Conservation (phyloP, 2,888 invertebrate species). For the Drosophila robusta region DNA sequence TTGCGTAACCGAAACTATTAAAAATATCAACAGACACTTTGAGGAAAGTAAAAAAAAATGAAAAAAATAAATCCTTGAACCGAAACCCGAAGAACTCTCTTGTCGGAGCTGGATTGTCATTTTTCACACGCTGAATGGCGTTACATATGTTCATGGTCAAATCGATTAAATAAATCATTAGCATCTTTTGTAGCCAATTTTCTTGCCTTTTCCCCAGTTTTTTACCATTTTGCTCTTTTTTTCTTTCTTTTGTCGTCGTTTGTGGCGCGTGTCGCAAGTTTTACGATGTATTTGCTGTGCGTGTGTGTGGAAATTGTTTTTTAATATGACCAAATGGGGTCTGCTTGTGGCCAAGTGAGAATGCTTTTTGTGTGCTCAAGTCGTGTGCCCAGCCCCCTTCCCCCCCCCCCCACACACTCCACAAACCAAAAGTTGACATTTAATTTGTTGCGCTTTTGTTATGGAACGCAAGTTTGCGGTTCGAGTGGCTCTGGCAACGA, state of each 20-base stretch:
- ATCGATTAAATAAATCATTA: conserved; percentile 85
- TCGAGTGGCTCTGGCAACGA: conserved; percentile 23
- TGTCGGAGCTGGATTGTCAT: conserved; percentile 45
- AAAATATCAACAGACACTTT: conserved; percentile 74
- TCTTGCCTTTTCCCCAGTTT: conserved; percentile 63
- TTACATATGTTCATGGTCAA: conserved; percentile 84
- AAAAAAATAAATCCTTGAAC: neutral
- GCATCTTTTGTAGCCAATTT: conserved; percentile 84
- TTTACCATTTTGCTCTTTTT: neutral
- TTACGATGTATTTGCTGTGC: conserved; percentile 62
- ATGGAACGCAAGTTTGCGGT: conserved; percentile 35
- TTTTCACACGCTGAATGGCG: conserved; percentile 71
- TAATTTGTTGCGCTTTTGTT: conserved; percentile 73
- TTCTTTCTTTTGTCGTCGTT: conserved; percentile 30
- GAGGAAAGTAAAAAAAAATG: conserved; percentile 4
- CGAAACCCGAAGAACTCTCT: conserved; percentile 14
- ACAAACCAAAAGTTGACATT: conserved; percentile 59
- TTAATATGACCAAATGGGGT: conserved; percentile 74
- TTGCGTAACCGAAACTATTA: conserved; percentile 77
- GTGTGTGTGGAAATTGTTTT: conserved; percentile 80
- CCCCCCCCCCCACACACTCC: conserved; percentile 3
- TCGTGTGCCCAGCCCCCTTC: neutral
- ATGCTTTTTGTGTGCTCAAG: conserved; percentile 27
- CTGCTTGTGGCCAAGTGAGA: conserved; percentile 34
- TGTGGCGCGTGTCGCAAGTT: conserved; percentile 63